Evolutionary conservation across 92 coral and sea anemone species (phyloP).

Genomic region (Phenganax stokvisi): DNA sequence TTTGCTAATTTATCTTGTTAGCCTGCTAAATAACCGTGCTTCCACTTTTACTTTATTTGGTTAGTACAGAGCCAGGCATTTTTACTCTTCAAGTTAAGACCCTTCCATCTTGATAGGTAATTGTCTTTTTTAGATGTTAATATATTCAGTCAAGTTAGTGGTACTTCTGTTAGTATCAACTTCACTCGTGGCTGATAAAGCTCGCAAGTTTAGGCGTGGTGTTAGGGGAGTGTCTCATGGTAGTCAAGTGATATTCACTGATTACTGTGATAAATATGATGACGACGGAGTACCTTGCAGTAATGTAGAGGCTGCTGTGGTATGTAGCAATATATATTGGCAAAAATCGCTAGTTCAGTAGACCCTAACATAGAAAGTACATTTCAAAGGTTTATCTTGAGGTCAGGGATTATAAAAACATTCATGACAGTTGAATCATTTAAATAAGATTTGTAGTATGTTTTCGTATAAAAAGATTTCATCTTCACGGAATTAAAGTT

Average conservation of each 20-base stretch:
- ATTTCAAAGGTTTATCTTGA: neutral
- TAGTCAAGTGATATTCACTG: neutral
- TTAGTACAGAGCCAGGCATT: neutral
- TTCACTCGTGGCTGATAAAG: constrained; percentile 58
- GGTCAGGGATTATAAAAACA: too few species aligned
- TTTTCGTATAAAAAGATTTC: too few species aligned
- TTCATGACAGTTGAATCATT: too few species aligned
- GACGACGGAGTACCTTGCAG: constrained; percentile 54
- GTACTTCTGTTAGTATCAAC: constrained; percentile 72
- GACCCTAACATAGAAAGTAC: neutral
- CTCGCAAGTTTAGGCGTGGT: constrained; percentile 25
- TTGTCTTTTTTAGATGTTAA: constrained; percentile 59
- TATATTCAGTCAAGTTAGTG: constrained; percentile 71
- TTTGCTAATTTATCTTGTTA: too few species aligned
- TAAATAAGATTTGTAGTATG: too few species aligned
- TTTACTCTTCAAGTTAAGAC: neutral
- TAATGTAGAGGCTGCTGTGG: constrained; percentile 94
- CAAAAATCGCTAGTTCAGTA: too few species aligned
- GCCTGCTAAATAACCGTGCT: too few species aligned
- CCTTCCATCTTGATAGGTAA: neutral
- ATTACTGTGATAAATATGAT: constrained; percentile 12
- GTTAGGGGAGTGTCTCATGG: neutral
- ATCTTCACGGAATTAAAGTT: too few species aligned
- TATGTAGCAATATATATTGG: constrained; percentile 35
- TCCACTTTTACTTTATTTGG: too few species aligned